These are phyloP conservation scores for Portevinia maculata DNA, from an alignment of 2,888 invertebrate genomes.

Conservation along the genomic window DNA sequence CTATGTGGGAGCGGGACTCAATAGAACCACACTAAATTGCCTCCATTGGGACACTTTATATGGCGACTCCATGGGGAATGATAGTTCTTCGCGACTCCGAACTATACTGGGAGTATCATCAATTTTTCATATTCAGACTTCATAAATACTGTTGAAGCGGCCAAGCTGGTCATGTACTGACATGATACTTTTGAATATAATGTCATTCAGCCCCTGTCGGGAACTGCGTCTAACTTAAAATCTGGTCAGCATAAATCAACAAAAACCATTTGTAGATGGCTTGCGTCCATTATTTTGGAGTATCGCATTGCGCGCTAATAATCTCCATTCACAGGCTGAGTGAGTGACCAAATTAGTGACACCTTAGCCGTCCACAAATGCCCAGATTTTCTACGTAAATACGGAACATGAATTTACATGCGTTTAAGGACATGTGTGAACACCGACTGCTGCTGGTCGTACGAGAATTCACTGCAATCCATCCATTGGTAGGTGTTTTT, in stretches of 20 bases:
- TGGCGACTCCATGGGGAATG: conserved; percentile 61
- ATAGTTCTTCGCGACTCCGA: conserved; percentile 31
- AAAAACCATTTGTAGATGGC: conserved; percentile 37
- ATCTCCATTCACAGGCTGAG: conserved; percentile 71
- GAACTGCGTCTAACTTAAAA: conserved; percentile 21
- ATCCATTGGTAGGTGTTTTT: neutral
- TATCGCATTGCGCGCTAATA: conserved; percentile 73
- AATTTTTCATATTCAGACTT: conserved; percentile 71
- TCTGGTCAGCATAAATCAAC: conserved; percentile 30
- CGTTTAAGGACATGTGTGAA: conserved; percentile 61
- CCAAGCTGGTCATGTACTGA: neutral
- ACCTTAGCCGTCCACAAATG: conserved; percentile 58
- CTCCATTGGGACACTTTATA: conserved; percentile 61
- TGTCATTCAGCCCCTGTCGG: conserved; percentile 20
- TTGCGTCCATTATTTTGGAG: conserved; percentile 45
- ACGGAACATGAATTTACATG: conserved; percentile 69
- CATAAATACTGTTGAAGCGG: conserved; percentile 42
- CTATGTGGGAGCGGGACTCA: conserved; percentile 39
- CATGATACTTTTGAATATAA: conserved; percentile 56
- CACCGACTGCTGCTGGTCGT: conserved; percentile 42
- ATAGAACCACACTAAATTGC: conserved; percentile 28
- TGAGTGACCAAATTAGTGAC: conserved; percentile 72
- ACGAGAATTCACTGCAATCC: conserved; percentile 19
- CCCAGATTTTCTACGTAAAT: conserved; percentile 51
- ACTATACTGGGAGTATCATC: conserved; percentile 62